These are phyloP conservation scores for Tiphia femorata DNA, from an alignment of 2,888 invertebrate genomes.

Conservation along the genomic window DNA sequence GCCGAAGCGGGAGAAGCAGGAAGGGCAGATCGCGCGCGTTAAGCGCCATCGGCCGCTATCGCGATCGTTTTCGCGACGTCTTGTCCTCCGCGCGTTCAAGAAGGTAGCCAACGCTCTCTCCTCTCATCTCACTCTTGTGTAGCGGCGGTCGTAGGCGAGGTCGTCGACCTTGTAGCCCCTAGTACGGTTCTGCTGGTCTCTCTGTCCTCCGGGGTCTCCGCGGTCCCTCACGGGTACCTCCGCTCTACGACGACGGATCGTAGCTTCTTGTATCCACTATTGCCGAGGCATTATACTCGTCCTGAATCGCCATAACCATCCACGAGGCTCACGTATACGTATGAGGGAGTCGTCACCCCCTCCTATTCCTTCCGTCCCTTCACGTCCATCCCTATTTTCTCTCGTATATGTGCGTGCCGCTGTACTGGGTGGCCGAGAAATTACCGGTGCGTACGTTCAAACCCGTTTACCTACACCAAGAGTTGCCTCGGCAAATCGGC, in stretches of 20 bases:
- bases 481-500: too few species aligned
- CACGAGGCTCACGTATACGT: neutral
- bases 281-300: neutral
- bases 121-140: too few species aligned
- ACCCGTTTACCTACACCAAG: too few species aligned
- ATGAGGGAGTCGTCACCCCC: too few species aligned
- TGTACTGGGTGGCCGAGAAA: too few species aligned
- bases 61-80: conserved; percentile 23
- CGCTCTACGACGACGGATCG: conserved; percentile 3
- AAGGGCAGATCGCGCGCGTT: too few species aligned
- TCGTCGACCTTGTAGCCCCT: conserved; percentile 38
- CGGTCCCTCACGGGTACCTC: neutral
- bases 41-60: conserved; percentile 18
- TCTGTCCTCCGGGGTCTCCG: conserved; percentile 19
- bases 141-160: conserved; percentile 36
- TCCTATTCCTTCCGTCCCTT: neutral
- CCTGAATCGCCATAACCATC: too few species aligned
- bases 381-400: neutral
- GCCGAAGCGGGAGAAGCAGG: too few species aligned
- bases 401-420: neutral
- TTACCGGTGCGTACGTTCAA: too few species aligned
- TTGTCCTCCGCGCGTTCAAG: conserved; percentile 3
- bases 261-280: neutral
- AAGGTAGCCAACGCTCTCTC: conserved; percentile 18
- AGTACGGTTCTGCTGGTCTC: conserved; percentile 10